Conservation (phyloP, 2,113 vertebrate genomes). For the Alexandromys fortis region DNA sequence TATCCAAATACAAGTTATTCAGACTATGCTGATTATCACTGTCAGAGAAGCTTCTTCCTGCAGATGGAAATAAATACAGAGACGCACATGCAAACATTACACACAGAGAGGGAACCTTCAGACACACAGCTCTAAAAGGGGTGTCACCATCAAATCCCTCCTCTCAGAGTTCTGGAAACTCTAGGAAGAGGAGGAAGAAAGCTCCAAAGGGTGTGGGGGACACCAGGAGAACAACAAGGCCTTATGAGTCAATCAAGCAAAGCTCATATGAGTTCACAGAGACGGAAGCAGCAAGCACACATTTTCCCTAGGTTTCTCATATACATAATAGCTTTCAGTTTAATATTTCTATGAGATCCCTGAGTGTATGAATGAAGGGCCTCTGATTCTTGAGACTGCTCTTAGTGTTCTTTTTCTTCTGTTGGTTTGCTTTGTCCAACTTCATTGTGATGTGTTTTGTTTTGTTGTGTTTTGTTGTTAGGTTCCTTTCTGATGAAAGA, state of each 20-base stretch:
- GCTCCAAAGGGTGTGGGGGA: too few species aligned
- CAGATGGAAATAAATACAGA: neutral
- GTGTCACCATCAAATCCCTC: neutral
- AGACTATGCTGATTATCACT: neutral
- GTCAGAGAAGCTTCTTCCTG: neutral
- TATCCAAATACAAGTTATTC: neutral
- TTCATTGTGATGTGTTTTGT: neutral
- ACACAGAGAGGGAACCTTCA: neutral
- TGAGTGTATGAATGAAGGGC: neutral
- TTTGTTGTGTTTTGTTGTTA: neutral
- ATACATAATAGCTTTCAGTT: neutral
- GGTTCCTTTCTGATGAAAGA: neutral
- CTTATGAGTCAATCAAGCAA: neutral
- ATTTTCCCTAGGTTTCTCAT: neutral
- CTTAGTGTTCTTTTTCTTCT: neutral
- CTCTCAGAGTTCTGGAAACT: neutral
- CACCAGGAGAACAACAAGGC: neutral
- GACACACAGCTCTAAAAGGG: neutral
- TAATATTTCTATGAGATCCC: too few species aligned
- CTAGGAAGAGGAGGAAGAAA: neutral
- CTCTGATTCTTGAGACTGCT: neutral
- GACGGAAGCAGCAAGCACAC: neutral
- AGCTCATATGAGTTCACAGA: neutral
- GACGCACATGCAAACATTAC: neutral
- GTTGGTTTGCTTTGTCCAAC: neutral